Evolutionary conservation across 2,113 vertebrate genomes (phyloP).

Genomic region (Cryptotis parvus): DNA sequence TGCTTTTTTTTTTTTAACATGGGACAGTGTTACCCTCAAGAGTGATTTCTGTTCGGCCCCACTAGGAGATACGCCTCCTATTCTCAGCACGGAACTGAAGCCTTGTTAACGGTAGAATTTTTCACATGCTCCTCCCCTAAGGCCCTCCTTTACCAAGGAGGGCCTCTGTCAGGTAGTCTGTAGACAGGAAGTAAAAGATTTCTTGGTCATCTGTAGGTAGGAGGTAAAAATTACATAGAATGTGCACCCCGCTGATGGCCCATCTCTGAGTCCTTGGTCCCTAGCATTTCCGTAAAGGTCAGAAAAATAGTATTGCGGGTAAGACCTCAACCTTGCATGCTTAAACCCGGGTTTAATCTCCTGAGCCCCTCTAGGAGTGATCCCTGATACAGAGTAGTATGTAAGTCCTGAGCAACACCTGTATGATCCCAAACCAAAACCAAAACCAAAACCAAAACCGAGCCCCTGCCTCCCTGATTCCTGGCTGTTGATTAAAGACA

Average conservation of each 20-base stretch:
- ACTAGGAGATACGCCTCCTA: not conserved
- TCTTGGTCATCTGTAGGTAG: not conserved
- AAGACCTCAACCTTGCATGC: no score
- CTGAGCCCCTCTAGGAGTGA: no score
- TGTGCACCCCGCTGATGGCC: not conserved
- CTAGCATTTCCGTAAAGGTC: not conserved
- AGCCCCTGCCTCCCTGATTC: no score
- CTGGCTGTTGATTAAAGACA: not conserved
- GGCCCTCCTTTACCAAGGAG: not conserved
- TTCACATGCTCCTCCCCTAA: not conserved
- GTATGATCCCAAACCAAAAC: no score
- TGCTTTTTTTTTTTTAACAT: slow-evolving; percentile 19
- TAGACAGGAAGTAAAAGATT: not conserved
- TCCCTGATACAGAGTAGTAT: no score
- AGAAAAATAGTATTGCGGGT: no score
- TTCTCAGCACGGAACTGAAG: not conserved
- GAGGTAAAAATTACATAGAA: not conserved
- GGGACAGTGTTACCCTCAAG: not conserved
- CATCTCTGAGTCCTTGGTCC: not conserved
- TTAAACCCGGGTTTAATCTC: no score
- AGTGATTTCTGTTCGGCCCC: not conserved
- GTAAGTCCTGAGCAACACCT: no score
- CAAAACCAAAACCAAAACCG: no score
- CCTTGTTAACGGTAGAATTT: not conserved
- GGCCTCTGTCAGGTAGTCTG: no score